Evolutionary conservation across 2,888 invertebrate species (phyloP).

Genomic region (Plagiodera versicolora): DNA sequence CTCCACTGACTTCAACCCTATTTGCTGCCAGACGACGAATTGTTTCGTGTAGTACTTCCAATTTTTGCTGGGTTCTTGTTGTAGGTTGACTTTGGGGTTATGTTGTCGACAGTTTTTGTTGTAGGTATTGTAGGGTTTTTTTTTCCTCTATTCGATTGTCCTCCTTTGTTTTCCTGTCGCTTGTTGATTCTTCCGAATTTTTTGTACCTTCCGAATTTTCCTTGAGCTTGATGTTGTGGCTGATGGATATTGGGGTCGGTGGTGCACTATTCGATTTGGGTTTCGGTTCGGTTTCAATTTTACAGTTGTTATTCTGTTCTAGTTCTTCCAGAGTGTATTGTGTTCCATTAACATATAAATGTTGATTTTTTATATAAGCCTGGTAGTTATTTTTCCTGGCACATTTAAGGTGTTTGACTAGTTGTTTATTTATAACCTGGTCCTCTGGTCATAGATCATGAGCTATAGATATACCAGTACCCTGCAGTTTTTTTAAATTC

Average conservation of each 20-base stretch:
- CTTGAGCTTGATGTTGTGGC: too few relatives aligned
- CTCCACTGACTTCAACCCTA: too few relatives aligned
- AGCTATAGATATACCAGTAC: constrained; percentile 10
- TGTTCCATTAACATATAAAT: constrained; percentile 4
- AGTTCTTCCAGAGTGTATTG: constrained; percentile 2
- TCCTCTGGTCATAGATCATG: constrained; percentile 12
- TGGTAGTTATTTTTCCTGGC: constrained; percentile 10
- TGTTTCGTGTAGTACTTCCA: too few relatives aligned
- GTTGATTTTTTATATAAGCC: constrained; percentile 12
- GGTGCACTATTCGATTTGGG: background rate
- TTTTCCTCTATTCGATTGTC: too few relatives aligned
- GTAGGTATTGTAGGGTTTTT: too few relatives aligned
- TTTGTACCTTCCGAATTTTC: too few relatives aligned
- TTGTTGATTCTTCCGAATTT: too few relatives aligned
- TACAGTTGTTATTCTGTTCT: background rate
- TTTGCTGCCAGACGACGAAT: too few relatives aligned
- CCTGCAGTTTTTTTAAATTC: constrained; percentile 9
- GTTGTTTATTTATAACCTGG: constrained; percentile 6
- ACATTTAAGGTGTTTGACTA: constrained; percentile 8
- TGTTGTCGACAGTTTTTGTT: too few relatives aligned
- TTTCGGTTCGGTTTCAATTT: background rate
- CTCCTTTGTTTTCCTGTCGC: too few relatives aligned
- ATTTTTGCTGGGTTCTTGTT: too few relatives aligned
- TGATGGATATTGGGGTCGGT: background rate
- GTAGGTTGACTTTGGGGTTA: too few relatives aligned